These are phyloP conservation scores for Syndactyla subalaris DNA, from an alignment of 2,797 vertebrate species.

Conservation along the genomic window DNA sequence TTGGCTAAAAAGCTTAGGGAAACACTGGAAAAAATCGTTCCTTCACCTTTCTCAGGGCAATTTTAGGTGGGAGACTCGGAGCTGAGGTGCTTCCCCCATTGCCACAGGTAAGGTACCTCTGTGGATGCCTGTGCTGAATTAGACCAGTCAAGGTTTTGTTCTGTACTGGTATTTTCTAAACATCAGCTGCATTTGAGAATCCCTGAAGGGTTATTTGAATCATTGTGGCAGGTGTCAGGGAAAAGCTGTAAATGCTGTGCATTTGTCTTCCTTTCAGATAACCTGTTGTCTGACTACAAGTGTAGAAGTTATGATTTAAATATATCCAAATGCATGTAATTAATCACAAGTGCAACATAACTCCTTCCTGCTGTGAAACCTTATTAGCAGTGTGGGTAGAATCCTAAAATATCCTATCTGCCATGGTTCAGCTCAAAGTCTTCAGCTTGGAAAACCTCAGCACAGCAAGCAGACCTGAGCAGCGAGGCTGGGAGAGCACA, in stretches of 20 bases:
- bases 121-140: not conserved
- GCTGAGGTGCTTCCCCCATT: not conserved
- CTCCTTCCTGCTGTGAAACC: constrained; percentile 35
- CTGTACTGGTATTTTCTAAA: not conserved
- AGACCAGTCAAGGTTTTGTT: not conserved
- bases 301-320: constrained; percentile 26
- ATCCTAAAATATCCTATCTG: not conserved
- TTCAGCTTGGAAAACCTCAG: not conserved
- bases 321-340: constrained; percentile 43
- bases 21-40: not conserved
- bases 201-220: not conserved
- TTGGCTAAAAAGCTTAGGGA: not conserved
- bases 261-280: not conserved
- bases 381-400: constrained; percentile 24
- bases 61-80: not conserved
- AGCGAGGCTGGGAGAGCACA: not conserved
- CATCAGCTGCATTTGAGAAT: not conserved
- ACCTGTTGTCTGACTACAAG: constrained; percentile 2
- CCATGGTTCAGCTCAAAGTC: not conserved
- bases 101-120: not conserved
- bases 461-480: not conserved
- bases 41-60: not conserved
- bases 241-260: not conserved
- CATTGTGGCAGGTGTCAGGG: not conserved
- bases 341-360: constrained; percentile 42